Conservation (phyloP, 2,888 invertebrate species). For the Flexamia atlantica region DNA sequence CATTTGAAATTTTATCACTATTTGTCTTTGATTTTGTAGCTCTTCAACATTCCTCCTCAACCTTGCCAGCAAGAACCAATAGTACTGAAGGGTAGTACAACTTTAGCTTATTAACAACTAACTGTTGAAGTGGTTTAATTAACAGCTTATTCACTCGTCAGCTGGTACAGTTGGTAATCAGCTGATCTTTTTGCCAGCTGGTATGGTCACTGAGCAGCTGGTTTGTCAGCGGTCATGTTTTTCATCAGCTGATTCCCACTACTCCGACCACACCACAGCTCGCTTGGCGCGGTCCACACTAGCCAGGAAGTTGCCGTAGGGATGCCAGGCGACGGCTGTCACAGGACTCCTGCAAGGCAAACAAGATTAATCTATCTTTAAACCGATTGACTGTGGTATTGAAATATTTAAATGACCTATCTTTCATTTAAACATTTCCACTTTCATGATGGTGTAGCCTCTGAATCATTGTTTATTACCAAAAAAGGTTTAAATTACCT, state of each 20-base stretch:
- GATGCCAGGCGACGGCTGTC: constrained; percentile 93
- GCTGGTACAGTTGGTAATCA: not conserved
- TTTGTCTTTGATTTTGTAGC: not conserved
- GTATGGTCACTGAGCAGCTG: not conserved
- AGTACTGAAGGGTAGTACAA: not conserved
- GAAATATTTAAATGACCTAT: too few relatives aligned
- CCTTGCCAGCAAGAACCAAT: not conserved
- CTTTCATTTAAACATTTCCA: too few relatives aligned
- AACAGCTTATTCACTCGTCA: constrained; percentile 1
- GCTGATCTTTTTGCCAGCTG: not conserved
- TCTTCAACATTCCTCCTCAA: not conserved
- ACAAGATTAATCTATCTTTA: too few relatives aligned
- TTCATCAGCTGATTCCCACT: constrained; percentile 65
- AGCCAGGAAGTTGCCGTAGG: constrained; percentile 87
- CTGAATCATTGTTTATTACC: too few relatives aligned
- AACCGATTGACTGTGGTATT: too few relatives aligned
- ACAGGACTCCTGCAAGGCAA: constrained; percentile 84
- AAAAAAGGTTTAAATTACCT: too few relatives aligned
- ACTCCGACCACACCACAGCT: constrained; percentile 89
- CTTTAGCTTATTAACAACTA: not conserved
- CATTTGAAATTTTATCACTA: not conserved
- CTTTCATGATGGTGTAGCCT: too few relatives aligned
- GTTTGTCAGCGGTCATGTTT: not conserved
- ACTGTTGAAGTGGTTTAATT: not conserved
- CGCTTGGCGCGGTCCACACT: constrained; percentile 91